Evolutionary conservation across 2,797 vertebrate genomes (phyloP), one percentile per base, ranked within the genome.

Genomic region (Craterocephalus amniculus): DNA sequence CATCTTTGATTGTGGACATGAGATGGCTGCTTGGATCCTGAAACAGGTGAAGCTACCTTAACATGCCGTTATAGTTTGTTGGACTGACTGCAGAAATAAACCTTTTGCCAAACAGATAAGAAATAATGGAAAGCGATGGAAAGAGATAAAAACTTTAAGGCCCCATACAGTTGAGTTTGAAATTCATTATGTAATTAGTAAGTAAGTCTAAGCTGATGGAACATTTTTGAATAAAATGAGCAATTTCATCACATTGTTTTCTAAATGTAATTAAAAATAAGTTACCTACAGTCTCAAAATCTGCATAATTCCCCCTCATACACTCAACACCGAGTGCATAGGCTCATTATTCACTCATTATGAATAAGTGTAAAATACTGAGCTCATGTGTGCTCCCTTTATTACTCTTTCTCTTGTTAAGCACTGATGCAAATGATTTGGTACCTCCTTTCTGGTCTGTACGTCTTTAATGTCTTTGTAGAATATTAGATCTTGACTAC

Each of bases 1-100:
- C 70, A 99, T 99, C 89, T 99, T 99, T 87, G 97, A 99, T 90
- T 99, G 97, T 77, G 96, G 97, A 72, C 97, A 99, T 80, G 97
- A 98, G 91, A 99, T 98, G 96, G 97, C 97, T 80, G 97, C 97
- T 51, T 97, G 97, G 89, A 98, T 99, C 90, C 93, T 99, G 67
- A 98, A 98, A 84, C 97, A 99, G 97, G 97, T 93, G 82, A 56
- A 16, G 11, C 48, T 12, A 22, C 26, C 35, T 57, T 59, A 74
- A 69, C 68, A 75, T 83, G 72, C 13, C 36, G 4, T 12, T 31
- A 71, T 38, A 35, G n/a, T 35, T 67, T 45, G 34, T 62, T 55
- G 24, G 20, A 63, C 22, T 55, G 16, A n/a, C 1, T 58, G 26
- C 16, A 69, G 54, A 40, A 51, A 20, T 12, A 45, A 38, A 61